Conservation (phyloP, 2,797 vertebrate genomes). For the Enteromius treurensis region DNA sequence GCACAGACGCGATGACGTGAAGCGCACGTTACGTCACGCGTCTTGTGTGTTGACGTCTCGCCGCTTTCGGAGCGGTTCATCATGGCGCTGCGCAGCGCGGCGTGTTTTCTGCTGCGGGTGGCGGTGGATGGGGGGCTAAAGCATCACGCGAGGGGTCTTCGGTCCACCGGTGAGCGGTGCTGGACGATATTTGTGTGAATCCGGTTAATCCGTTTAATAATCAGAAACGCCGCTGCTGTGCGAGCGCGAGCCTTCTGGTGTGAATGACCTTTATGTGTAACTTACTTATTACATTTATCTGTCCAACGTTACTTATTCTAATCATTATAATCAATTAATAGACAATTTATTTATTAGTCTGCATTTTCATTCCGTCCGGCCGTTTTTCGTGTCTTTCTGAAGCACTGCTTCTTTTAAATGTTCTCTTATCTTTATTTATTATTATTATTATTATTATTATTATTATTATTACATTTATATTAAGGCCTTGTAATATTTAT, state of each 20-base stretch:
- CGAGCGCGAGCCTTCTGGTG: not conserved
- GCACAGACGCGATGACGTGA: not conserved
- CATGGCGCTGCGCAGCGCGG: slow-evolving; percentile 75
- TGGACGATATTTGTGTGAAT: not conserved
- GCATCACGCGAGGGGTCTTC: slow-evolving; percentile 65
- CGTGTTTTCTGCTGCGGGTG: slow-evolving; percentile 36
- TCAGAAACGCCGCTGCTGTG: not conserved
- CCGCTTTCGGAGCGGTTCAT: slow-evolving; percentile 55
- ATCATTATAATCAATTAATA: not conserved
- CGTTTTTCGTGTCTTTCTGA: not conserved
- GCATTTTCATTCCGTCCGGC: not conserved
- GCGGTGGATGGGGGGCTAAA: slow-evolving; percentile 68
- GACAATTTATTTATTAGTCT: not conserved
- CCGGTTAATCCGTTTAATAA: not conserved
- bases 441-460: no score
- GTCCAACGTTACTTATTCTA: not conserved
- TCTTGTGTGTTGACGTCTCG: slow-evolving; percentile 26
- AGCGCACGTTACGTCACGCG: not conserved
- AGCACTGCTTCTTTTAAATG: not conserved
- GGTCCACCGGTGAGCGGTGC: slow-evolving; percentile 68
- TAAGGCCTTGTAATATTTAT: not conserved
- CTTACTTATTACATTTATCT: not conserved
- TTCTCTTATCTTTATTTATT: not conserved
- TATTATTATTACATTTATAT: not conserved
- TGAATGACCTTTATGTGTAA: slow-evolving; percentile 17